phyloP scores from a whole-genome alignment of 2,113 vertebrate species.

The Chaenocephalus aceratus region DNA sequence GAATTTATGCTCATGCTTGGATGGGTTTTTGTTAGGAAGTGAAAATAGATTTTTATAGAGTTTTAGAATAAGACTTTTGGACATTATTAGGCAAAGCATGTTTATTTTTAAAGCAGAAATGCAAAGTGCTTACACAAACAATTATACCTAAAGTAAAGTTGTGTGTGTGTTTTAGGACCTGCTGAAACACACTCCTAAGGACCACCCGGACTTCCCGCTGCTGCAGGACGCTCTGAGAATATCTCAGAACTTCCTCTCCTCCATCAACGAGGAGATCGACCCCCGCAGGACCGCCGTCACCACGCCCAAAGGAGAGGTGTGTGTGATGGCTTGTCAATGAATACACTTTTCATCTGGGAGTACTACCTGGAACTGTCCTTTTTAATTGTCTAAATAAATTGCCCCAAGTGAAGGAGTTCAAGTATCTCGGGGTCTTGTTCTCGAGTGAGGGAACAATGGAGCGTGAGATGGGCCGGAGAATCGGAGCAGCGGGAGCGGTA shows the following conservation, averaged over 20 bases:
- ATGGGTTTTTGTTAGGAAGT: slow-evolving; percentile 1
- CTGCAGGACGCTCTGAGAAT: slow-evolving; percentile 97
- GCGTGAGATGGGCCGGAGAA: too few species aligned
- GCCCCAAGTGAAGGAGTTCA: too few species aligned
- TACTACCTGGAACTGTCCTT: background rate
- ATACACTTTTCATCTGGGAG: background rate
- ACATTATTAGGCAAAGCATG: background rate
- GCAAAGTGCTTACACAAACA: too few species aligned
- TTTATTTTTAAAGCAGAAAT: too few species aligned
- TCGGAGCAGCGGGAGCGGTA: too few species aligned
- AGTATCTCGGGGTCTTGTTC: too few species aligned
- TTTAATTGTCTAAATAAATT: background rate
- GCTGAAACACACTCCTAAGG: slow-evolving; percentile 95
- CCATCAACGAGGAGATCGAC: slow-evolving; percentile 98
- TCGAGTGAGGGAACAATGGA: too few species aligned
- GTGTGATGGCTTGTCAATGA: slow-evolving; percentile 26
- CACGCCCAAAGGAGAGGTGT: slow-evolving; percentile 97
- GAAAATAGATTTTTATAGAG: background rate
- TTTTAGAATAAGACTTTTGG: background rate
- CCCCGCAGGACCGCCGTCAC: slow-evolving; percentile 95
- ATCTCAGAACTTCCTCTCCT: slow-evolving; percentile 98
- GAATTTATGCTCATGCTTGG: background rate
- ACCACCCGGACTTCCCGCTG: slow-evolving; percentile 96
- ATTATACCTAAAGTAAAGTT: background rate
- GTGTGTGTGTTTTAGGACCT: slow-evolving; percentile 86